Evolutionary conservation across 2,113 vertebrate genomes (phyloP).

Genomic region (Xerus inauris): DNA sequence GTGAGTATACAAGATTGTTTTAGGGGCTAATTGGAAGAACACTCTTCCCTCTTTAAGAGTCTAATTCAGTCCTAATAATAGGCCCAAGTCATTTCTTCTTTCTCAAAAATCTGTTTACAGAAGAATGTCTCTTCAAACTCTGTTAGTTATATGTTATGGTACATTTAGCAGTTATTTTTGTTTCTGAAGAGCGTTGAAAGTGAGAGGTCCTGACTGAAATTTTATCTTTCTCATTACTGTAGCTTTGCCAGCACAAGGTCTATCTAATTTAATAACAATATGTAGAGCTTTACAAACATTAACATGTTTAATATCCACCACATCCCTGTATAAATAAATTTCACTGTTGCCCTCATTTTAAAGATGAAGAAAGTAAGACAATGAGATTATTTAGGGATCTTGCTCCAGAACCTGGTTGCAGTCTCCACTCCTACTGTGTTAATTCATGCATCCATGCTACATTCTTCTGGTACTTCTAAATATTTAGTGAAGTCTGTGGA

Average conservation of each 20-base stretch:
- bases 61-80: background rate
- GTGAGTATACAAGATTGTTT: background rate
- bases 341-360: background rate
- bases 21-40: background rate
- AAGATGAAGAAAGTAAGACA: background rate
- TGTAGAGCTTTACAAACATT: background rate
- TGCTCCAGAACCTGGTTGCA: background rate
- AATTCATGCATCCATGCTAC: fast-evolving
- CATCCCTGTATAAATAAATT: background rate
- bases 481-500: background rate
- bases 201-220: background rate
- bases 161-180: background rate
- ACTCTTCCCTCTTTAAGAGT: background rate
- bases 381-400: background rate
- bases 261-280: background rate
- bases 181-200: background rate
- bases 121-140: background rate
- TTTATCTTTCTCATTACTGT: background rate
- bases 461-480: background rate
- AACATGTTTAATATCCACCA: background rate
- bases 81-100: background rate
- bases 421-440: background rate
- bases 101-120: slow-evolving; percentile 32
- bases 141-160: background rate
- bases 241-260: background rate